phyloP scores from a whole-genome alignment of 2,113 vertebrate genomes.

The Ahaetulla prasina region DNA sequence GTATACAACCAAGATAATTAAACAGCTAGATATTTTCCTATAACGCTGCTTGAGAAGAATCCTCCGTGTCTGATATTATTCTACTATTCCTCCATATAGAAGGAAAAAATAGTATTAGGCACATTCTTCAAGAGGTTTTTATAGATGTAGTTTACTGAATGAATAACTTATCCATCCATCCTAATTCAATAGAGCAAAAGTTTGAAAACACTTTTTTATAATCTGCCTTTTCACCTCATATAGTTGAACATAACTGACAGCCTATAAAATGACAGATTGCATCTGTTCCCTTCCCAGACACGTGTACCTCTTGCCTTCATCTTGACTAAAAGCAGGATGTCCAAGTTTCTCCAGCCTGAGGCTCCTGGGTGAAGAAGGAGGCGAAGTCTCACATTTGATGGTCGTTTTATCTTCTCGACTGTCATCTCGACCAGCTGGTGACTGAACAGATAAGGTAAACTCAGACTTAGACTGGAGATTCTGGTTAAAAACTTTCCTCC shows the following conservation, averaged over 20 bases:
- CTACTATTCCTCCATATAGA: background rate
- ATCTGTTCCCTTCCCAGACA: background rate
- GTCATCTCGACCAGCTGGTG: constrained; percentile 84
- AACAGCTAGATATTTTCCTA: too few relatives aligned
- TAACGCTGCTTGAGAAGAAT: too few relatives aligned
- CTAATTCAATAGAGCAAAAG: background rate
- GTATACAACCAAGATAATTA: too few relatives aligned
- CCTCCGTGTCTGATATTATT: background rate
- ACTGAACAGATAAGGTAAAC: constrained; percentile 74
- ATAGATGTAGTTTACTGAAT: background rate
- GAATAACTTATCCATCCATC: too few relatives aligned
- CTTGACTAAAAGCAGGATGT: constrained; percentile 85
- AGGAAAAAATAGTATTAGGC: background rate
- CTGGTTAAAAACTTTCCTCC: constrained; percentile 16
- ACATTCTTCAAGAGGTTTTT: background rate
- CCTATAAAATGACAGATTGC: background rate
- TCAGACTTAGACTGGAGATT: constrained; percentile 39
- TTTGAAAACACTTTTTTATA: fast-evolving
- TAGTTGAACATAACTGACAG: background rate
- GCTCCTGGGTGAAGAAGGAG: constrained; percentile 89
- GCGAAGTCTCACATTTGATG: constrained; percentile 96
- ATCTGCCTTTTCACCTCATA: background rate
- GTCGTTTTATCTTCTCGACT: constrained; percentile 93
- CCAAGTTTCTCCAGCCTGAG: constrained; percentile 87
- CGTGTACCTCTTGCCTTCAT: constrained; percentile 84